Conservation (phyloP, 2,888 invertebrate genomes). For the Lapara coniferarum region DNA sequence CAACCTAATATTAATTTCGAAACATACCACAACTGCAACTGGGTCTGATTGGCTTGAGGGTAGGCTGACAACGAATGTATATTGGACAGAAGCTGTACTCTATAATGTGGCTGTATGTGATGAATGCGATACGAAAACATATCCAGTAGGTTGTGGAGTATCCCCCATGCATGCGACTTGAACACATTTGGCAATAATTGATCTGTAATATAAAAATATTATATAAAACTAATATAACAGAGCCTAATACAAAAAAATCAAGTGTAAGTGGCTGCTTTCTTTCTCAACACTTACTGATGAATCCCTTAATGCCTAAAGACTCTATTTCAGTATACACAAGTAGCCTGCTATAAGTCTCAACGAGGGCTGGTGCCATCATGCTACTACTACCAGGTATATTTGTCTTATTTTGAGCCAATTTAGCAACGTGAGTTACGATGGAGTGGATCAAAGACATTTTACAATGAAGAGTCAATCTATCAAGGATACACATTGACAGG, state of each 20-base stretch:
- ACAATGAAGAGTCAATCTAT: slow-evolving; percentile 96
- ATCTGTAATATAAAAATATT: slow-evolving; percentile 72
- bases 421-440: slow-evolving; percentile 94
- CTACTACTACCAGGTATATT: slow-evolving; percentile 86
- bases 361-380: slow-evolving; percentile 92
- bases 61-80: slow-evolving; percentile 95
- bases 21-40: slow-evolving; percentile 93
- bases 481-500: slow-evolving; percentile 95
- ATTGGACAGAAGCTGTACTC: slow-evolving; percentile 95
- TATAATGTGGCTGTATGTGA: slow-evolving; percentile 97
- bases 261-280: not conserved
- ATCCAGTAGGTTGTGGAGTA: slow-evolving; percentile 96
- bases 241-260: not conserved
- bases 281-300: slow-evolving; percentile 88
- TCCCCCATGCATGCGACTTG: slow-evolving; percentile 97
- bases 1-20: slow-evolving; percentile 16
- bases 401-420: slow-evolving; percentile 93
- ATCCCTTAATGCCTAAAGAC: slow-evolving; percentile 97
- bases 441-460: slow-evolving; percentile 94
- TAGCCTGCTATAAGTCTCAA: slow-evolving; percentile 96
- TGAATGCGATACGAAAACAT: slow-evolving; percentile 99
- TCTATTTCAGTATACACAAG: slow-evolving; percentile 98
- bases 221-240: slow-evolving; percentile 9
- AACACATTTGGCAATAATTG: slow-evolving; percentile 95
- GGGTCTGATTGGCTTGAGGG: slow-evolving; percentile 97